phyloP scores from a whole-genome alignment of 2,113 vertebrate species.

The Clarias gariepinus region DNA sequence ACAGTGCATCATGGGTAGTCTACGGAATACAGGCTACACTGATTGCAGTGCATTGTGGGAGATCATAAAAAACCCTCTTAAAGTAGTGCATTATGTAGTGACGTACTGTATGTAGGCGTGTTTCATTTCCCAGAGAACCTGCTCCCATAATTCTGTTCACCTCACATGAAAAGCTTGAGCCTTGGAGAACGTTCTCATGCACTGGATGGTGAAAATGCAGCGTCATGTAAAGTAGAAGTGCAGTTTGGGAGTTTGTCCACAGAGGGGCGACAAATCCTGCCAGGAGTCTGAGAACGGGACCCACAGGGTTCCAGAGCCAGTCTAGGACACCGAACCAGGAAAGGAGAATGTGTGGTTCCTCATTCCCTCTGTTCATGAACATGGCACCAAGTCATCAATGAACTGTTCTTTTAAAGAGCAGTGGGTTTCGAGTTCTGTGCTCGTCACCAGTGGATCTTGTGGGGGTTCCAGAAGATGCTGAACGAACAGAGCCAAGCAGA shows the following conservation, averaged over 20 bases:
- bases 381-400: background rate
- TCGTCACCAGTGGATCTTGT: background rate
- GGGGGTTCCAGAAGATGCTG: background rate
- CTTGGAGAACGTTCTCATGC: background rate
- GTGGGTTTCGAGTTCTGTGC: background rate
- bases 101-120: background rate
- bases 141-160: background rate
- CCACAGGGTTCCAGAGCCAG: background rate
- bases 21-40: too few species aligned
- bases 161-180: background rate
- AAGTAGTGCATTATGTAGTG: background rate
- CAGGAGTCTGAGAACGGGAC: background rate
- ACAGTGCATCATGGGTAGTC: background rate
- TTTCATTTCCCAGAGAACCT: background rate
- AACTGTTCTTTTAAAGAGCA: background rate
- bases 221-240: background rate
- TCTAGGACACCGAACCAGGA: background rate
- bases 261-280: slow-evolving; percentile 52
- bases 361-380: background rate
- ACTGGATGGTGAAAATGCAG: background rate
- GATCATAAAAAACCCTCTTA: background rate
- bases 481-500: background rate
- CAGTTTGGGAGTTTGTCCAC: slow-evolving; percentile 42
- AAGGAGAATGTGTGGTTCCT: background rate
- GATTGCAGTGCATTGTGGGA: slow-evolving; percentile 1